phyloP scores from a whole-genome alignment of 2,888 invertebrate genomes.

The Apotomis betuletana region DNA sequence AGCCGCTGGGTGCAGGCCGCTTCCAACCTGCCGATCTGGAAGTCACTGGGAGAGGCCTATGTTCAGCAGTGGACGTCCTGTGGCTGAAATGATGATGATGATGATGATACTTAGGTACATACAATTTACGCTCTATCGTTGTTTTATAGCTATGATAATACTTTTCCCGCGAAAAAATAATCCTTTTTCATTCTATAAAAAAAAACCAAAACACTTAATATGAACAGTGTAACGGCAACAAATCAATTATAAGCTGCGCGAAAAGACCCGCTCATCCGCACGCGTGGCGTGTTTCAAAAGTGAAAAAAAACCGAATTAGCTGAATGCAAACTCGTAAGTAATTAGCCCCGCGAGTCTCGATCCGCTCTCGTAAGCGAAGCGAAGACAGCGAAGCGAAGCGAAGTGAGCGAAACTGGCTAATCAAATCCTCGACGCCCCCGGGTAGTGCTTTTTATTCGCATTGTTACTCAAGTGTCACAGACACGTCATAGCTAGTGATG shows the following conservation, averaged over 20 bases:
- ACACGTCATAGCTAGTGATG: constrained; percentile 25
- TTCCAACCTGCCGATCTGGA: no score
- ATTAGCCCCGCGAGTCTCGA: constrained; percentile 83
- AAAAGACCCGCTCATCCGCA: constrained; percentile 38
- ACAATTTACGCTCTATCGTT: no score
- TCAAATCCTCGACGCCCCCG: constrained; percentile 81
- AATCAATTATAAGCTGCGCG: constrained; percentile 37
- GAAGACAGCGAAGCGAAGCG: constrained; percentile 77
- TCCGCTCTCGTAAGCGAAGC: constrained; percentile 78
- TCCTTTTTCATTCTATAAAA: not conserved
- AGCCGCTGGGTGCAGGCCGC: no score
- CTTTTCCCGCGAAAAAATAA: no score
- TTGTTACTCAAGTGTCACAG: constrained; percentile 77
- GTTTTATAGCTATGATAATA: no score
- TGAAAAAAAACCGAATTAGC: constrained; percentile 80
- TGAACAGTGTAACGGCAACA: constrained; percentile 8
- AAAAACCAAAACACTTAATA: not conserved
- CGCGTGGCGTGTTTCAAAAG: constrained; percentile 67
- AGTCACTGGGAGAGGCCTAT: no score
- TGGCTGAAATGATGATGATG: no score
- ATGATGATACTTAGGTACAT: no score
- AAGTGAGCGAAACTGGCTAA: constrained; percentile 79
- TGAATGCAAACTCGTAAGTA: constrained; percentile 82
- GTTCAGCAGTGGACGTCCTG: no score
- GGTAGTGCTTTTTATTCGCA: constrained; percentile 78